Evolutionary conservation across 1,140 invertebrate genomes (phyloP).

Genomic region (Tetraneura akinire): DNA sequence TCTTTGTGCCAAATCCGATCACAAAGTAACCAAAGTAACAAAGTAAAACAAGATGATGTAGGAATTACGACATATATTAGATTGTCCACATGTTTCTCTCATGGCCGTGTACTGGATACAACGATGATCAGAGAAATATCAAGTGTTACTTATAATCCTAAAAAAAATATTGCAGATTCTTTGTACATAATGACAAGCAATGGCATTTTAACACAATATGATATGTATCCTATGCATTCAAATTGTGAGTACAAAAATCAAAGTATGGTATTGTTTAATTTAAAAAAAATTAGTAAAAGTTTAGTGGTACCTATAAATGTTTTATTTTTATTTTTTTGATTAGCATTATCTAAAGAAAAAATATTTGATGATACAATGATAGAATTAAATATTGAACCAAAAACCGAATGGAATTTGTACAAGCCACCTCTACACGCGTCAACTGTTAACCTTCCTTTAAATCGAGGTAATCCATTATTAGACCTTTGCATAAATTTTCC

Average conservation of each 20-base stretch:
- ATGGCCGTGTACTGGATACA: conserved; percentile 66
- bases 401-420: conserved; percentile 85
- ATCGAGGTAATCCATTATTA: conserved; percentile 53
- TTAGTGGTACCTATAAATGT: background rate
- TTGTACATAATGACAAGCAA: conserved; percentile 88
- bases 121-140: conserved; percentile 55
- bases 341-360: conserved; percentile 82
- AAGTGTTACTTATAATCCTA: conserved; percentile 58
- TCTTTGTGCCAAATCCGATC: conserved; percentile 81
- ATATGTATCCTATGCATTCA: conserved; percentile 79
- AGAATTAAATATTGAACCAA: conserved; percentile 81
- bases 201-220: conserved; percentile 86
- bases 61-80: conserved; percentile 46
- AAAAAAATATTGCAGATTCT: conserved; percentile 72
- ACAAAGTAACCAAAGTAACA: conserved; percentile 46
- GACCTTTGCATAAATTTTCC: conserved; percentile 17
- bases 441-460: conserved; percentile 59
- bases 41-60: conserved; percentile 31
- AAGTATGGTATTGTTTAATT: conserved; percentile 4
- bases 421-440: conserved; percentile 66
- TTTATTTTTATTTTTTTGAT: conserved; percentile 23
- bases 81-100: conserved; percentile 77
- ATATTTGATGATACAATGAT: conserved; percentile 88
- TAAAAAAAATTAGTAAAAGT: background rate
- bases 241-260: conserved; percentile 60